Evolutionary conservation across 2,888 invertebrate species (phyloP).

Genomic region (Chymomyza fuscimana): DNA sequence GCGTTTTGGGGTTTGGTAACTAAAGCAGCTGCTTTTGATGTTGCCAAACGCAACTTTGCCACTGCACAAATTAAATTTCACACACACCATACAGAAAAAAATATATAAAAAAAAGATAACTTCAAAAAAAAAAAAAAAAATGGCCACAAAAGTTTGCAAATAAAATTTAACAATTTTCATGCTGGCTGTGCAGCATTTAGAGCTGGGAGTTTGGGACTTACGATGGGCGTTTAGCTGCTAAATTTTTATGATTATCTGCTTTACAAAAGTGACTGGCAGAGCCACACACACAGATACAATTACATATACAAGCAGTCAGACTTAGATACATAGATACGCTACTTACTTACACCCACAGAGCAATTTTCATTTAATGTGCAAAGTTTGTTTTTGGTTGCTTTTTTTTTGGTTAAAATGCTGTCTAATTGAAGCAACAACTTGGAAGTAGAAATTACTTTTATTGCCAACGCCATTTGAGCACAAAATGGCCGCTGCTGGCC

Average conservation of each 20-base stretch:
- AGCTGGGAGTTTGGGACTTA: background rate
- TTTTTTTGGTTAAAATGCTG: constrained; percentile 49
- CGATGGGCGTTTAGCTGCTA: constrained; percentile 36
- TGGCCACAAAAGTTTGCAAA: constrained; percentile 49
- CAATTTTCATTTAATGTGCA: constrained; percentile 57
- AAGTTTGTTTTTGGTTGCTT: constrained; percentile 31
- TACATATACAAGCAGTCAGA: constrained; percentile 24
- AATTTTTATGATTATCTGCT: constrained; percentile 69
- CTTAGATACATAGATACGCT: constrained; percentile 8
- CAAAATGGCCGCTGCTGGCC: constrained; percentile 44
- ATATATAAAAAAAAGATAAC: constrained; percentile 1
- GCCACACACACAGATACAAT: constrained; percentile 14
- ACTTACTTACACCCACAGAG: constrained; percentile 35
- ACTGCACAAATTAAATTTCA: constrained; percentile 57
- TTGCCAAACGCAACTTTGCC: constrained; percentile 43
- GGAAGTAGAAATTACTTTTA: constrained; percentile 22
- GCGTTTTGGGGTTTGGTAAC: constrained; percentile 9
- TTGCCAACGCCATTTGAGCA: background rate
- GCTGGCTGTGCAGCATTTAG: constrained; percentile 18
- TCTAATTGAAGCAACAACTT: constrained; percentile 67
- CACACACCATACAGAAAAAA: constrained; percentile 20
- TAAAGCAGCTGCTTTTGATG: constrained; percentile 71
- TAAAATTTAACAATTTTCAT: constrained; percentile 69
- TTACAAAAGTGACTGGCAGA: background rate
- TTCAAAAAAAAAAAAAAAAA: constrained; percentile 30